These are phyloP conservation scores for Fissipunctia ypsillon DNA, from an alignment of 2,888 invertebrate species.

Conservation along the genomic window DNA sequence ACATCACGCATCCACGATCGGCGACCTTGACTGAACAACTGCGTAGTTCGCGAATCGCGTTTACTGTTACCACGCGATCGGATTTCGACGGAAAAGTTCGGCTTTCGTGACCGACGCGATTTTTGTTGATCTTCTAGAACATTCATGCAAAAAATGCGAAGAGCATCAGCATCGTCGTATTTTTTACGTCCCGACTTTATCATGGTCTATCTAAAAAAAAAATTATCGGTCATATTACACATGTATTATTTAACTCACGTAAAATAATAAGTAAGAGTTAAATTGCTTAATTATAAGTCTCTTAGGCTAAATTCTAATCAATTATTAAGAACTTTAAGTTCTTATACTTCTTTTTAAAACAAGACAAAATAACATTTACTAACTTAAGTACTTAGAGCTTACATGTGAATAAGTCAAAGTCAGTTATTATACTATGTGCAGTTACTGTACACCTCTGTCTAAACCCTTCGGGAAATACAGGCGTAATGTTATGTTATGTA, in stretches of 20 bases:
- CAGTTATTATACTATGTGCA: no score
- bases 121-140: neutral
- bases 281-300: neutral
- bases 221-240: neutral
- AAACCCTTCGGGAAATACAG: neutral
- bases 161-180: neutral
- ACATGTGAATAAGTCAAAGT: no score
- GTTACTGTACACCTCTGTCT: neutral
- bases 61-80: constrained; percentile 17
- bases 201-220: no score
- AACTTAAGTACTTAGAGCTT: no score
- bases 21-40: constrained; percentile 62
- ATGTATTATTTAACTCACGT: neutral
- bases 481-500: no score
- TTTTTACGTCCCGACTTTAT: neutral
- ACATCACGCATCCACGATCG: constrained; percentile 50
- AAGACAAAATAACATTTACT: no score
- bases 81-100: constrained; percentile 8
- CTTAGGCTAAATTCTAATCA: neutral
- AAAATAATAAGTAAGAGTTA: no score
- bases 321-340: no score
- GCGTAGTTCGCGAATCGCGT: constrained; percentile 62
- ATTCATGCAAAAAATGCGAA: neutral
- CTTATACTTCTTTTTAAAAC: no score
- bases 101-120: neutral